These are phyloP conservation scores for Hecatera dysodea DNA, from an alignment of 2,888 invertebrate genomes.

Conservation along the genomic window DNA sequence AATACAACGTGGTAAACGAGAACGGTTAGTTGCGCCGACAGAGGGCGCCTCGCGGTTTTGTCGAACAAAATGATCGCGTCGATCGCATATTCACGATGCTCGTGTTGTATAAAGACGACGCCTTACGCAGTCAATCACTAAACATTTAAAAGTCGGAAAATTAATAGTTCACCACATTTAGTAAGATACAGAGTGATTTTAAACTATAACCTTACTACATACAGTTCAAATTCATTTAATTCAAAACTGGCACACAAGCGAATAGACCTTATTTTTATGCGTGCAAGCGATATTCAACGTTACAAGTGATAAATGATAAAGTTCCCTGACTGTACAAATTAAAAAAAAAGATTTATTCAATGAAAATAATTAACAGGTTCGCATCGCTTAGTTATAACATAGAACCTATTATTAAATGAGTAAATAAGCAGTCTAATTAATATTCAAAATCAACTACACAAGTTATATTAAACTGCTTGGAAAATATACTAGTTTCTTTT, in stretches of 20 bases:
- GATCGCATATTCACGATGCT: too few species aligned
- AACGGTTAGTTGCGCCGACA: too few species aligned
- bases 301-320: neutral
- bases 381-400: constrained; percentile 31
- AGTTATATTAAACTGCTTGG: neutral
- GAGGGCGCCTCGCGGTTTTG: too few species aligned
- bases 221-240: too few species aligned
- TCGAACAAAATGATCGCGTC: too few species aligned
- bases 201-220: too few species aligned
- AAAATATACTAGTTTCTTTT: constrained; percentile 27
- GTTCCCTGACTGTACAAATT: neutral
- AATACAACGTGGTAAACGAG: too few species aligned
- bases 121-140: too few species aligned
- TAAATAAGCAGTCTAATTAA: constrained; percentile 28
- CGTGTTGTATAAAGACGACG: too few species aligned
- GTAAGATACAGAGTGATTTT: too few species aligned
- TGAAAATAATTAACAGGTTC: constrained; percentile 15
- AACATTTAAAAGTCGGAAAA: neutral
- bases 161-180: neutral
- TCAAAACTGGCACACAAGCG: neutral
- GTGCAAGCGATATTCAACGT: neutral
- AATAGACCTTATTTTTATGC: too few species aligned
- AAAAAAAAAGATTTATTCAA: neutral
- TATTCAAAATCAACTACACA: constrained; percentile 17
- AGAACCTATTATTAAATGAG: constrained; percentile 35